Base-by-base conservation (phyloP, 2,888 invertebrate genomes). In the Palloptera scutellata region DNA sequence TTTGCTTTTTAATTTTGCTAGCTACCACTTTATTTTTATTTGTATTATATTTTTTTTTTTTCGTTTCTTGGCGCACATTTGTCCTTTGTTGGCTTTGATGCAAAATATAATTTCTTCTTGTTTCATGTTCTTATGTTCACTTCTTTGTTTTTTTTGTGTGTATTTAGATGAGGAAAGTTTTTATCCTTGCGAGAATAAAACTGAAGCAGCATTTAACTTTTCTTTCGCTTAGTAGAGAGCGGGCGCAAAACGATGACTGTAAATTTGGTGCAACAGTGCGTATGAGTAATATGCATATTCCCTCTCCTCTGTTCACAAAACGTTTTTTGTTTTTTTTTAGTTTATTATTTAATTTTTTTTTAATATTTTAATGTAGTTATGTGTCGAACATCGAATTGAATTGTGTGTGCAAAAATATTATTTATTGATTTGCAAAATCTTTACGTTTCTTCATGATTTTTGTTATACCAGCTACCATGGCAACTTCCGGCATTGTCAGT, bases 401-500 rank as follows among this genome's bases (percentile, higher is more conserved):
- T 41, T 63, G 12, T 51, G 15, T 60, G 41, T 20, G 42, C 55
- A 40, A 0, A 20, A 41, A 1, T 42, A 20, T 64, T 48, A 10
- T 51, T 70, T 64, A 20, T 73, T 71, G 78, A 68, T 81, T 82
- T 71, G 71, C 69, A 54, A 75, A 76, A 68, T 79, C 79, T 70
- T 82, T 83, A 62, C 77, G 77, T 52, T 77, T 78, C 71, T 79
- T 85, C 75, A 86, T 80, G 69, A 84, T 77, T 73, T 83, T 81
- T n/a, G 78, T 81, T 66, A 86, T 84, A 63, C 80, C 80, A 51
- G 86, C 84, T 54, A 85, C 82, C 86, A 86, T 86, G 43, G 84
- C 80, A 53, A 84, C 80, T 75, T 86, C 86, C 54, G 86, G 84
- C 71, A 86, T 70, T 19, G 84, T 77, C 40, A 86, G 75, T 67